phyloP scores from a whole-genome alignment of 1,140 invertebrate genomes.

The Diabrotica virgifera region DNA sequence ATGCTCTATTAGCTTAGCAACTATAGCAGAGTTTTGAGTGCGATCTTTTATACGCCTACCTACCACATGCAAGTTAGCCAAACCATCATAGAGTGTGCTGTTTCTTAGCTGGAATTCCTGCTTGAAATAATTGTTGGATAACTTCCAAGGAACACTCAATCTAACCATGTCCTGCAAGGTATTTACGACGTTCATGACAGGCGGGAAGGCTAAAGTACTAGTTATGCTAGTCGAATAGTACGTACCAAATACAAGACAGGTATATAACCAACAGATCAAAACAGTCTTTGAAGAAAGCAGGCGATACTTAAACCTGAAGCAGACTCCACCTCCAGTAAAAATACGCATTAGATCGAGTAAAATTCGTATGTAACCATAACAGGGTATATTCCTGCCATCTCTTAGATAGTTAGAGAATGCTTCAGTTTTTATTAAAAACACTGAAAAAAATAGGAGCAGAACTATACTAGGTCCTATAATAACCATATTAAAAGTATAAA shows the following conservation, averaged over 20 bases:
- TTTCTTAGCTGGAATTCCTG: neutral
- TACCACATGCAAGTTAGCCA: conserved; percentile 13
- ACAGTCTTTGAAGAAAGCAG: neutral
- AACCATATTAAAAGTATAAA: too few species aligned
- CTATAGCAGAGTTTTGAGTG: conserved; percentile 8
- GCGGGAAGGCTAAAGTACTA: conserved; percentile 20
- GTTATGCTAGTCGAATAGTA: conserved; percentile 22
- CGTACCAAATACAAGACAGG: conserved; percentile 10
- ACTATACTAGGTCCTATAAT: too few species aligned
- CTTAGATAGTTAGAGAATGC: too few species aligned
- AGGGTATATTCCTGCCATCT: too few species aligned
- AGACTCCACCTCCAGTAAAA: too few species aligned
- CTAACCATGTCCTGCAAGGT: conserved; percentile 27
- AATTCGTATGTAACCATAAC: too few species aligned
- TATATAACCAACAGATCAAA: neutral
- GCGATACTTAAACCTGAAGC: too few species aligned
- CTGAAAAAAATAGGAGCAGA: too few species aligned
- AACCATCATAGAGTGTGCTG: neutral
- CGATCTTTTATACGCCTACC: neutral
- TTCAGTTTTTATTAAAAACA: too few species aligned
- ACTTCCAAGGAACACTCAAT: neutral
- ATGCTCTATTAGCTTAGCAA: conserved; percentile 16
- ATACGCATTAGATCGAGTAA: too few species aligned
- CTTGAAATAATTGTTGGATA: neutral
- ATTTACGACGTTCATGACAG: conserved; percentile 5